Percentiles rank a stretch among this genome's conserved stretches.
phyloP scores from a whole-genome alignment of 2,113 vertebrate genomes.

The Erinaceus europaeus region DNA sequence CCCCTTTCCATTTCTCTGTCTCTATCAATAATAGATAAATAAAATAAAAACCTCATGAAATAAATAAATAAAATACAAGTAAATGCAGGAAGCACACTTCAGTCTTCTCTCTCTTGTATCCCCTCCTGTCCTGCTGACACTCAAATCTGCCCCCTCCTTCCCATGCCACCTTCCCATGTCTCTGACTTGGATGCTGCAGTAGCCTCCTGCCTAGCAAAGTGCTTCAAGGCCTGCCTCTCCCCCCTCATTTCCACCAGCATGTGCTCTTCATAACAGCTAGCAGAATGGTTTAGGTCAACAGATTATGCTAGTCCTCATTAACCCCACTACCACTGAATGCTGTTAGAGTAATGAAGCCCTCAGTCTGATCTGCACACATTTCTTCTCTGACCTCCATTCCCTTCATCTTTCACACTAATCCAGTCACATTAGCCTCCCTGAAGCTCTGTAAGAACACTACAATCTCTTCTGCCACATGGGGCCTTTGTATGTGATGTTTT shows the following conservation, averaged over 20 bases:
- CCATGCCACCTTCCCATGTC: rapidly evolving
- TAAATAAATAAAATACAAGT: no score
- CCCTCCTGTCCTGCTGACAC: no score
- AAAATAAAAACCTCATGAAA: no score
- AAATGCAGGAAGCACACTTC: background rate
- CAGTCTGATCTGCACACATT: rapidly evolving
- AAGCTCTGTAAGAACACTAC: background rate
- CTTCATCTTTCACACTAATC: background rate
- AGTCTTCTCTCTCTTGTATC: background rate
- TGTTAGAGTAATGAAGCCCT: background rate
- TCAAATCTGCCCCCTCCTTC: background rate
- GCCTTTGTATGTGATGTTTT: background rate
- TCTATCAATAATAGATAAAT: no score
- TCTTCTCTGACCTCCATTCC: background rate
- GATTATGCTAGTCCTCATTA: background rate
- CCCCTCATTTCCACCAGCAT: no score
- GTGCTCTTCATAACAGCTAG: background rate
- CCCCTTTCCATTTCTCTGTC: no score
- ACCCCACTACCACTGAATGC: background rate
- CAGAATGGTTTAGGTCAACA: background rate
- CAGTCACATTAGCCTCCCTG: background rate
- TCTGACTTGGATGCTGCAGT: background rate
- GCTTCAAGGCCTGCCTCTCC: background rate
- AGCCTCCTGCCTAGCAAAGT: background rate
- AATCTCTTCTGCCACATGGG: background rate